Evolutionary conservation across 2,113 vertebrate species (phyloP).

Genomic region (Tiliqua scincoides): DNA sequence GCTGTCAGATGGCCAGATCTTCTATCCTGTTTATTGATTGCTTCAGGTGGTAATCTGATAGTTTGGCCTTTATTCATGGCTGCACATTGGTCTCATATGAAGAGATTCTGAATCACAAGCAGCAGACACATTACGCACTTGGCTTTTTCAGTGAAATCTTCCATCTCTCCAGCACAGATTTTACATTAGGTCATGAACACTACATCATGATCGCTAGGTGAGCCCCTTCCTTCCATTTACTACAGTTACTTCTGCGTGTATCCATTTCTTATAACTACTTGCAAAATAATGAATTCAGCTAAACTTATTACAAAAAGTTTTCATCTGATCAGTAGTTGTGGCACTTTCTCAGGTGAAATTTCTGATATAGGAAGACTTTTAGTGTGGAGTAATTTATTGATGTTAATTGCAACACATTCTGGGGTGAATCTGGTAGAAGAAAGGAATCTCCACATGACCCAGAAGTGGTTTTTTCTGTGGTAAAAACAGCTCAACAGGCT

Average conservation of each 20-base stretch:
- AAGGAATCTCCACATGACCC: no score
- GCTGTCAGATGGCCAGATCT: background rate
- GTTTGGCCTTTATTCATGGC: slow-evolving; percentile 41
- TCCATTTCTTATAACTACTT: background rate
- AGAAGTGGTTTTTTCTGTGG: no score
- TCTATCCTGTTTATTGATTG: slow-evolving; percentile 37
- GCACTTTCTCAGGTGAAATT: background rate
- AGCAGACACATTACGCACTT: background rate
- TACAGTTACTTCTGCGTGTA: background rate
- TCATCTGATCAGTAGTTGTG: background rate
- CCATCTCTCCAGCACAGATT: background rate
- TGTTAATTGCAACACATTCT: background rate
- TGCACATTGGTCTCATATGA: slow-evolving; percentile 4
- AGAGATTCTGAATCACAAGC: slow-evolving; percentile 22
- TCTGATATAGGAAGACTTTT: background rate
- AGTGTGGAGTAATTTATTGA: background rate
- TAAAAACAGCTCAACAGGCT: no score
- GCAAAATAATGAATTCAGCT: background rate
- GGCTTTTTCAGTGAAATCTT: background rate
- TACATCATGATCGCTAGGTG: background rate
- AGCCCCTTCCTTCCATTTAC: background rate
- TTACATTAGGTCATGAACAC: background rate
- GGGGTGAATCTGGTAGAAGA: background rate
- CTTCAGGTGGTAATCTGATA: slow-evolving; percentile 32
- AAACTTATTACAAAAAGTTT: background rate